These are phyloP conservation scores for Sarcophaga bullata DNA, from an alignment of 1,140 invertebrate genomes.

Conservation along the genomic window DNA sequence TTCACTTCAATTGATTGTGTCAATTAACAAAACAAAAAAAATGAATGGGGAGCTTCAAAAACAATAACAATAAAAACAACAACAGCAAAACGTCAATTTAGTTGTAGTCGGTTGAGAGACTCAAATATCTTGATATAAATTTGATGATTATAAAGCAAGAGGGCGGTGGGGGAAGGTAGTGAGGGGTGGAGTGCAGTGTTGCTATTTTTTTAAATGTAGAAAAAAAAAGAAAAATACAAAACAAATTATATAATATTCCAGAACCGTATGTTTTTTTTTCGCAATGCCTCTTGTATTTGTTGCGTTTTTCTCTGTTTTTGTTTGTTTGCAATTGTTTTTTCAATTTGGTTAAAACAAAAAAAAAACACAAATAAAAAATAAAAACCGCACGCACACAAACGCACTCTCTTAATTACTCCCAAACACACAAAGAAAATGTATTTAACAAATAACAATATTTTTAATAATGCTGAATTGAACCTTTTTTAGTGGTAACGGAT, in stretches of 20 bases:
- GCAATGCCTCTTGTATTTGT: not conserved
- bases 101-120: not conserved
- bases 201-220: not conserved
- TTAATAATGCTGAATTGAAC: too few species aligned
- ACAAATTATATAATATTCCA: not conserved
- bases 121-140: not conserved
- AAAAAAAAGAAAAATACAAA: not conserved
- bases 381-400: not conserved
- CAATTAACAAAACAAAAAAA: constrained; percentile 40
- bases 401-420: not conserved
- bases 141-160: not conserved
- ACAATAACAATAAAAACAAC: not conserved
- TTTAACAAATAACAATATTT: too few species aligned
- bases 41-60: constrained; percentile 10
- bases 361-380: not conserved
- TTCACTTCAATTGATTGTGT: not conserved
- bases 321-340: too few species aligned
- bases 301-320: too few species aligned
- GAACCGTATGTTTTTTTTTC: not conserved
- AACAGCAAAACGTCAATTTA: not conserved
- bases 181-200: not conserved
- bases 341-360: too few species aligned
- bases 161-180: not conserved
- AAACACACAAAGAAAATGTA: not conserved
- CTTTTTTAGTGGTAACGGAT: too few species aligned